Evolutionary conservation across 2,888 invertebrate genomes (phyloP), one percentile per base, ranked within the genome.

Genomic region (Oithona nana): DNA sequence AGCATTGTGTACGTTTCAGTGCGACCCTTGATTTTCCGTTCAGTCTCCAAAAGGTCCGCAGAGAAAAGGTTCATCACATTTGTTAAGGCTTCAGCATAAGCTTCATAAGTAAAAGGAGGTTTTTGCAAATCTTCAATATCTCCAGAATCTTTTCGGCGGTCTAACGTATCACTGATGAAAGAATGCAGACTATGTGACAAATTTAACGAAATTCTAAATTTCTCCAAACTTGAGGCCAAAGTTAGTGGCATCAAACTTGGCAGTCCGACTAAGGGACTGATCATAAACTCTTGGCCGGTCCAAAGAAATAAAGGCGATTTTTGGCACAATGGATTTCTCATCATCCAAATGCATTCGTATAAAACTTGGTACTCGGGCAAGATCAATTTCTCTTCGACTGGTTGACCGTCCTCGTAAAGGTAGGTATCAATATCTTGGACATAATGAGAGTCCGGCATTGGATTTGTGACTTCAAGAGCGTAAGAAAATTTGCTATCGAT

Each of bases 331-430:
- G 62, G 62, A n/a, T 24, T 31, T 2, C 62, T 39, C 13, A 62
- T 13, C 31, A 57, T 62, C 62, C 62, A 62, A 20, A 62, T 11
- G 8, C 59, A 28, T 39, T 62, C 62, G n/a, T 49, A 24, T 24
- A 62, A 28, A 3, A 62, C 20, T 54, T 62, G 62, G 24, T 62
- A 62, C 48, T 62, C 62, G 20, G 39, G 20, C 31, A 62, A 13
- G 13, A 26, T n/a, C 11, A 49, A 22, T 3, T 24, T 20, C 4
- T 6, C 54, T 4, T 3, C 11, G 24, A 54, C 54, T 16, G 54
- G 54, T 26, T 24, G 26, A 20, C 54, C 54, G 20, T 16, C 26
- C 3, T 54, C 54, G 26, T 24, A 26, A 20, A 3, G 11, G 54
- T 6, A 1, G 20, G 22, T 16, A 3, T 3, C 26, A 26, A 54